These are phyloP conservation scores for Noctua janthina DNA, from an alignment of 2,888 invertebrate species.

Conservation along the genomic window DNA sequence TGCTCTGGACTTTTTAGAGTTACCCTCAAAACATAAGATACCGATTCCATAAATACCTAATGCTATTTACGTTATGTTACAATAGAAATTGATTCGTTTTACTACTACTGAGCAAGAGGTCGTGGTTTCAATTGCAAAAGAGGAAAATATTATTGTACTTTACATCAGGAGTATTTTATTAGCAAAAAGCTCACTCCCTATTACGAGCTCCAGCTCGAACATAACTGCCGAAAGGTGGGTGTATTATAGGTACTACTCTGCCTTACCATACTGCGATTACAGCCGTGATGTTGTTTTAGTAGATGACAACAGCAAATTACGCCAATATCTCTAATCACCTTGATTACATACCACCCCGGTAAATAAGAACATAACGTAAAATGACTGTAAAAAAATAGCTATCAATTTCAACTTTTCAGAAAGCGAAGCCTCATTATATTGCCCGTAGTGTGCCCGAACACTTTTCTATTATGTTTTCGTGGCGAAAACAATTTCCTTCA, in stretches of 20 bases:
- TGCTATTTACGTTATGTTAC: neutral
- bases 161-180: neutral
- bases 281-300: neutral
- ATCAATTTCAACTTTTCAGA: slow-evolving; percentile 45
- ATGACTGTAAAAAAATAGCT: slow-evolving; percentile 16
- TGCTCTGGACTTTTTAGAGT: neutral
- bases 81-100: neutral
- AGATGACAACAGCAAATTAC: neutral
- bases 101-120: neutral
- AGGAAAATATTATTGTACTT: neutral
- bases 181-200: neutral
- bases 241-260: neutral
- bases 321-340: neutral
- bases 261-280: neutral
- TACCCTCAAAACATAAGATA: neutral
- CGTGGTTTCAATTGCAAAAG: neutral
- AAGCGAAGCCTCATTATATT: slow-evolving; percentile 54
- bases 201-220: neutral
- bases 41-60: neutral
- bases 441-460: slow-evolving; percentile 28
- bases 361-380: neutral
- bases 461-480: slow-evolving; percentile 64
- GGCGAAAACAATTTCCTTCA: slow-evolving; percentile 64
- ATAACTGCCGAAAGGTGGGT: neutral
- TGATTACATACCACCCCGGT: too few species aligned